Conservation (phyloP, 37 sponge, comb jelly and placozoan genomes). For the Bolinopsis microptera region DNA sequence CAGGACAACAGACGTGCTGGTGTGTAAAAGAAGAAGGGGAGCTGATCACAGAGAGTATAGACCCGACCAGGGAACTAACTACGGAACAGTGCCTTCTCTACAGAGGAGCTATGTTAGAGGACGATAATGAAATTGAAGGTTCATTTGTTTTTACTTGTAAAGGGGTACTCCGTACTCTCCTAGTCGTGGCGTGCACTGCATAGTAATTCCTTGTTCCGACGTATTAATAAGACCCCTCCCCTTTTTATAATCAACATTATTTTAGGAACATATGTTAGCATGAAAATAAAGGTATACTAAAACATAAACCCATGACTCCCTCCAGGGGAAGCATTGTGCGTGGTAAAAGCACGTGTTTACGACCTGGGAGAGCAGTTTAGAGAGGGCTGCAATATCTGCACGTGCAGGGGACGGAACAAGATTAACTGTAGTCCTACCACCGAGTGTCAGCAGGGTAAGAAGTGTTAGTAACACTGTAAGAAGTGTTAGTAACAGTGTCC, state of each 20-base stretch:
- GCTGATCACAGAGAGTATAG: neutral
- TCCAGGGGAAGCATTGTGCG: neutral
- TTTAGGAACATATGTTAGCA: no score
- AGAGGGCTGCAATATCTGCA: neutral
- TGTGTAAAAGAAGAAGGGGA: neutral
- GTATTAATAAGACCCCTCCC: no score
- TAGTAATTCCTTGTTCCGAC: no score
- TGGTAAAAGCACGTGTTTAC: neutral
- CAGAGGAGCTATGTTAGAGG: neutral
- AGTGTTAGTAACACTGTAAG: no score
- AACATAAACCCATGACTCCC: no score
- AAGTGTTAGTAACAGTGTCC: no score
- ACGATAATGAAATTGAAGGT: constrained; percentile 2
- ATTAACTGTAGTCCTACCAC: neutral
- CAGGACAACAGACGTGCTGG: constrained; percentile 8
- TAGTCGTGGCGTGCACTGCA: no score
- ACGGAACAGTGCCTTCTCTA: neutral
- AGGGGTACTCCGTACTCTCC: no score
- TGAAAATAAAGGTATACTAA: no score
- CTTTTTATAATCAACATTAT: no score
- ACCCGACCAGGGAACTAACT: neutral
- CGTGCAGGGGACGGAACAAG: neutral
- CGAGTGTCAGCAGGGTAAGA: neutral
- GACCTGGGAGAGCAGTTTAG: neutral
- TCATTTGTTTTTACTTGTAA: no score